Base-by-base conservation (phyloP, 2,113 vertebrate genomes). In the Lycaon pictus region DNA sequence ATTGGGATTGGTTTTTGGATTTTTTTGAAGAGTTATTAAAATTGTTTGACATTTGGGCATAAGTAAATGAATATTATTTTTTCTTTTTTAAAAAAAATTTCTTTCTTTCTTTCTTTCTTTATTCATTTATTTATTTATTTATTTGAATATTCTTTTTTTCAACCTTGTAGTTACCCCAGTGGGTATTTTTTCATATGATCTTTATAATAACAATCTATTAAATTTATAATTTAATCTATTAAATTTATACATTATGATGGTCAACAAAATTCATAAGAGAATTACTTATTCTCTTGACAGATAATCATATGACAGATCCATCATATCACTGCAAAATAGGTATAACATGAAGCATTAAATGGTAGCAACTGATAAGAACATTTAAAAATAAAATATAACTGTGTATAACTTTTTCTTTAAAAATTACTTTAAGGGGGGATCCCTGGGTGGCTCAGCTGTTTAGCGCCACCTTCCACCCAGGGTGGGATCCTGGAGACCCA, bases 41-140 rank as follows among this genome's bases (percentile, higher is more conserved):
- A 77, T 92, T 89, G 9, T 83, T 63, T 94, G 76, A 96, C 88
- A 72, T 92, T 82, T 60, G 88, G 62, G 71, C 88, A 10, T 92
- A 91, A 88, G 27, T 79, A 81, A 72, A 60, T 5, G 35, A 86
- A 60, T 83, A 29, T 48, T 72, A 27, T 84, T 86, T 88, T 97
- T 83, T 94, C 48, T 43, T 43, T 43, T 43, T 43, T 43, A 7
- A 43, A 43, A 43, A 43, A 43, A 37, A 37, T 37, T 37, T 37
- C 37, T 37, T 37, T 37, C 37, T 37, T 37, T 37, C 37, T 37
- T 37, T 37, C 5, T 43, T 43, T 43, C 5, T 43, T 43, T 43
- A 43, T 43, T 43, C 1, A 43, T 43, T 43, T 43, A 43, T 43
- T 43, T 43, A 43, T 43, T 43, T 43, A 43, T 43, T 43, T 7